Base-by-base conservation (phyloP, 1,140 invertebrate species). In the Coelopa frigida region DNA sequence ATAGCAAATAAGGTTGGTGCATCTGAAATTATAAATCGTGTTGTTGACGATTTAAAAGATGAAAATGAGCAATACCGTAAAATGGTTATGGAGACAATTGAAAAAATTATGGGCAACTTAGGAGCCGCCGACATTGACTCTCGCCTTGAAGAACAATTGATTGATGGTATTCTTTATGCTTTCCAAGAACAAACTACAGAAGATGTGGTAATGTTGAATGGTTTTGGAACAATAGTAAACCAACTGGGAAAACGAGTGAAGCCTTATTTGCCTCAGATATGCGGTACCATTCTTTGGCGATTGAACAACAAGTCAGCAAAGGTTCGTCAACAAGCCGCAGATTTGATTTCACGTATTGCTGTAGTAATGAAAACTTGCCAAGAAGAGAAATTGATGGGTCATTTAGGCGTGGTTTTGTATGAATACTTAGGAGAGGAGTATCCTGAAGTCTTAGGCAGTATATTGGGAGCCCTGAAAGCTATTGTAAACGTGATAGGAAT, bases 1-100 rank as follows among this genome's bases (percentile, higher is more conserved):
- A 99, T 99, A 52, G 96, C 96, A 5, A 98, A 98, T 67, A 99
- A 99, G 79, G 93, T 97, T 49, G 96, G 96, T 5, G 91, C 94
- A 2, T 94, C 94, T 1, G 96, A 99, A 78, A 99, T 99, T 47
- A 94, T 99, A 43, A 94, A 94, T 68, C 79, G 96, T 42, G 93
- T 99, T 32, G 97, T 99, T 0, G 96, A 99, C 61, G 96, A 99
- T 73, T 74, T 99, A 24, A 99, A 99, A 73, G 96, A 99, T 71
- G 96, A 99, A 74, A 98, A 98, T 71, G 97, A 99, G 71, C 93
- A 98, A 60, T 99, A 99, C 70, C 79, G 97, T 49, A 99, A 99
- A 76, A 99, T 99, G 96, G 96, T 99, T 1, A 99, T 99, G 94
- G 97, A 99, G 71, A 98, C 94, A 0, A 98, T 99, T 51, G 97